Percentiles rank a stretch among this genome's conserved stretches.
Conservation (phyloP, 2,113 vertebrate genomes). For the Grus americana region DNA sequence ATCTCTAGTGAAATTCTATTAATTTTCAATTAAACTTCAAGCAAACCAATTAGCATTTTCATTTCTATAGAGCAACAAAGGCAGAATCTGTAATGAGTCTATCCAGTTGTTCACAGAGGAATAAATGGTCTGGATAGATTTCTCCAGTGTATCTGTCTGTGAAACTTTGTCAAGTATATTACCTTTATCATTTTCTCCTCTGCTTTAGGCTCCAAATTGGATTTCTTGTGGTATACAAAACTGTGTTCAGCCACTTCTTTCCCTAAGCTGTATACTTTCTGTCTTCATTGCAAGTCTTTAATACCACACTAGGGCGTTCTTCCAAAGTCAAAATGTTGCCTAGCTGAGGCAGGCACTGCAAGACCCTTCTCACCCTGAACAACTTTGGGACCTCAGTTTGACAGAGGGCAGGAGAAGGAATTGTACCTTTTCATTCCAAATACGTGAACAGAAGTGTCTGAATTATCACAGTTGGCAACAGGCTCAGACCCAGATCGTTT, state of each 20-base stretch:
- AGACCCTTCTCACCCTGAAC: neutral
- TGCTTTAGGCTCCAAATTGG: neutral
- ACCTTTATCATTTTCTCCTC: slow-evolving; percentile 35
- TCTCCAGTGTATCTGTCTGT: slow-evolving; percentile 1
- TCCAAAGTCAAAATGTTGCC: neutral
- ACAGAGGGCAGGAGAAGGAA: neutral
- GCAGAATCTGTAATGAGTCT: slow-evolving; percentile 70
- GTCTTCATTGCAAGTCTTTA: neutral
- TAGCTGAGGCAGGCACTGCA: neutral
- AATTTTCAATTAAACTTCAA: slow-evolving; percentile 78
- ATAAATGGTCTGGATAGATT: slow-evolving; percentile 58
- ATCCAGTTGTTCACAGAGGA: slow-evolving; percentile 52
- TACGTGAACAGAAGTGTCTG: fast-evolving
- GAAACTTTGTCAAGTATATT: slow-evolving; percentile 29
- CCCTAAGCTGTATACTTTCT: neutral
- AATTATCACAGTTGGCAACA: neutral
- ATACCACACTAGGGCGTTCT: neutral
- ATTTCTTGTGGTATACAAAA: neutral
- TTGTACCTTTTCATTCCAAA: neutral
- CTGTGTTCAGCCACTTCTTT: neutral
- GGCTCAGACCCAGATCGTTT: neutral
- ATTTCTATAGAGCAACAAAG: slow-evolving; percentile 70
- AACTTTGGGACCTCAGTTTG: neutral
- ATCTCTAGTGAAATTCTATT: slow-evolving; percentile 73
- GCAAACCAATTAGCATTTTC: slow-evolving; percentile 76